Evolutionary conservation across 2,113 vertebrate species (phyloP), one percentile per base, ranked within the genome.

Genomic region (Laticauda laticaudata): DNA sequence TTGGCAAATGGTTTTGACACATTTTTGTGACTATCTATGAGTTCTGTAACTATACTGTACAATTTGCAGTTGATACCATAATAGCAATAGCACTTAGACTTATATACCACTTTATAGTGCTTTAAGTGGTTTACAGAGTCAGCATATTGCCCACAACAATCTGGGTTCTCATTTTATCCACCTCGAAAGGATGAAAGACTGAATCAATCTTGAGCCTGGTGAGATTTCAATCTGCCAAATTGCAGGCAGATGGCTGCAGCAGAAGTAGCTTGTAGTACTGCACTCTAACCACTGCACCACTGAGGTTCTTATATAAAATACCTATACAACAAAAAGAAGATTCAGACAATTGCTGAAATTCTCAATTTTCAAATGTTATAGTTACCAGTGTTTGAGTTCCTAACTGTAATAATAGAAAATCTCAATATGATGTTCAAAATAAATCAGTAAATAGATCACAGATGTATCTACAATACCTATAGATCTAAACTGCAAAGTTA

Each of bases 41-140:
- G 45, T 81, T 94, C 43, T 86, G 64, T 90, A 93, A 89, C 69
- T 61, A 64, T 55, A 90, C 75, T 87, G 45, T 45, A 61, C 81
- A 57, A 92, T 93, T 56, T 92, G 87, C 81, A 86, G 87, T 86
- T 86, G 90, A 29, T 88, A 87, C 89, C 94, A 94, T 89, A 51
- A 51, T 51, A 51, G 48, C 48, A 51, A 51, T 51, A 51, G 48
- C 8, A 51, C 48, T 51, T 51, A 51, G 48, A 51, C 48, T 48
- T 48, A 51, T 51, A 51, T 9, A 51, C 8, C 48, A 51, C 48
- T 51, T 51, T 51, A 51, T 51, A 51, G 48, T 9, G 8, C 48
- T 51, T 9, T 51, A 51, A 51, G 48, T 7, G 7, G 1, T 51
- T 51, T 51, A 51, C 8, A 51, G 8, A 51, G 48, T 51, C 48